phyloP scores from a whole-genome alignment of 2,797 vertebrate genomes.

The Anguilla pacifica region DNA sequence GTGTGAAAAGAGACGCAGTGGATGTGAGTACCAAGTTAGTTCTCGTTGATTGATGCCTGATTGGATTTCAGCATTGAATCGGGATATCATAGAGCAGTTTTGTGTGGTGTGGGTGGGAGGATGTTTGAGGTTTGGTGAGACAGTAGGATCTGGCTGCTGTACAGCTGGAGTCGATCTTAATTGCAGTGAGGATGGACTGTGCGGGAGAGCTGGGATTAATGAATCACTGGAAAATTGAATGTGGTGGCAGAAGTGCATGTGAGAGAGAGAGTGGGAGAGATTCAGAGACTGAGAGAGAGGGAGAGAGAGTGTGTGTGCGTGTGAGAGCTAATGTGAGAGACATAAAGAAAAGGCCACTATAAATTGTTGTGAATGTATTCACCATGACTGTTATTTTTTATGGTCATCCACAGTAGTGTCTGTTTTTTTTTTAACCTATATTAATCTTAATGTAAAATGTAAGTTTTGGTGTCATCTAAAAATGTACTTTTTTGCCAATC shows the following conservation, averaged over 20 bases:
- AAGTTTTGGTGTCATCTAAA: neutral
- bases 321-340: neutral
- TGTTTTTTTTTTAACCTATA: neutral
- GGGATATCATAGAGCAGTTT: slow-evolving; percentile 3
- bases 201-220: slow-evolving; percentile 68
- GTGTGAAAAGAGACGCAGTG: neutral
- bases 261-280: neutral
- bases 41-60: neutral
- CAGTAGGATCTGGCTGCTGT: slow-evolving; percentile 59
- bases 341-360: neutral
- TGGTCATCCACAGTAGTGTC: neutral
- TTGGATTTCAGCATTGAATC: neutral
- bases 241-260: slow-evolving; percentile 43
- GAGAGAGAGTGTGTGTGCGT: slow-evolving; percentile 56
- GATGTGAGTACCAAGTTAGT: neutral
- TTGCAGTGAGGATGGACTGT: slow-evolving; percentile 63
- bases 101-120: slow-evolving; percentile 20
- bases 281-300: neutral
- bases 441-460: neutral
- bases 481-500: neutral
- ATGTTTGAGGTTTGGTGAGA: neutral
- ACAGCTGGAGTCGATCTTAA: slow-evolving; percentile 63
- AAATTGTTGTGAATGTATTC: neutral
- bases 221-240: slow-evolving; percentile 63
- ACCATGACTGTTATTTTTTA: neutral